phyloP scores from a whole-genome alignment of 2,888 invertebrate species.

The Apoda limacodes region DNA sequence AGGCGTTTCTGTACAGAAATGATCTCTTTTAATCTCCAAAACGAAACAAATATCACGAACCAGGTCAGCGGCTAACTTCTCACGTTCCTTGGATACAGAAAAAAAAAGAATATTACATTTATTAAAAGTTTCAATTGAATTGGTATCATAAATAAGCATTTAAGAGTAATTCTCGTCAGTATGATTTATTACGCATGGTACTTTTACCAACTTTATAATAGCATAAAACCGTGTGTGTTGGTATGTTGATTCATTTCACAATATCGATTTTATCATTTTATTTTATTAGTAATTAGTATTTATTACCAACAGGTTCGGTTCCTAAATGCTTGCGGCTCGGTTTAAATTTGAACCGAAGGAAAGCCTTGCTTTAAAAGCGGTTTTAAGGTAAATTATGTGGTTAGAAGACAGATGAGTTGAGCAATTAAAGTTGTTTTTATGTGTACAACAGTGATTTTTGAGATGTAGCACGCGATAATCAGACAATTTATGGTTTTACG shows the following conservation, averaged over 20 bases:
- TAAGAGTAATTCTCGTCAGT: slow-evolving; percentile 57
- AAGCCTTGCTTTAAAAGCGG: slow-evolving; percentile 52
- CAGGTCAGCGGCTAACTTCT: slow-evolving; percentile 66
- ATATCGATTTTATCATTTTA: slow-evolving; percentile 57
- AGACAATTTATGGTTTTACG: slow-evolving; percentile 45
- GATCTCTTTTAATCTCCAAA: slow-evolving; percentile 62
- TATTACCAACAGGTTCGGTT: slow-evolving; percentile 48
- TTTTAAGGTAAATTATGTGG: slow-evolving; percentile 50
- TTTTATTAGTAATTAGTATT: slow-evolving; percentile 68
- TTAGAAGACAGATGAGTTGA: slow-evolving; percentile 49
- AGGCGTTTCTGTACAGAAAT: slow-evolving; percentile 46
- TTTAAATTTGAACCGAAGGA: slow-evolving; percentile 31
- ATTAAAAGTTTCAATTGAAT: slow-evolving; percentile 63
- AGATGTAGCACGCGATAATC: slow-evolving; percentile 52
- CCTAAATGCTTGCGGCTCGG: slow-evolving; percentile 26
- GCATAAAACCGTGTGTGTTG: not conserved
- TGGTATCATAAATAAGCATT: slow-evolving; percentile 59
- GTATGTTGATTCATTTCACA: slow-evolving; percentile 45
- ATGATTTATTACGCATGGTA: slow-evolving; percentile 31
- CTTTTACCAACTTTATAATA: too few species aligned
- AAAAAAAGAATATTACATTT: slow-evolving; percentile 69
- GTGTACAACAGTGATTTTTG: slow-evolving; percentile 38
- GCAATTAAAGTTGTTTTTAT: slow-evolving; percentile 56
- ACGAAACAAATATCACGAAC: slow-evolving; percentile 66
- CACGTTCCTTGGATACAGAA: slow-evolving; percentile 66